phyloP scores from a whole-genome alignment of 1,140 invertebrate genomes.

The Pseudomyrmex cubaensis region DNA sequence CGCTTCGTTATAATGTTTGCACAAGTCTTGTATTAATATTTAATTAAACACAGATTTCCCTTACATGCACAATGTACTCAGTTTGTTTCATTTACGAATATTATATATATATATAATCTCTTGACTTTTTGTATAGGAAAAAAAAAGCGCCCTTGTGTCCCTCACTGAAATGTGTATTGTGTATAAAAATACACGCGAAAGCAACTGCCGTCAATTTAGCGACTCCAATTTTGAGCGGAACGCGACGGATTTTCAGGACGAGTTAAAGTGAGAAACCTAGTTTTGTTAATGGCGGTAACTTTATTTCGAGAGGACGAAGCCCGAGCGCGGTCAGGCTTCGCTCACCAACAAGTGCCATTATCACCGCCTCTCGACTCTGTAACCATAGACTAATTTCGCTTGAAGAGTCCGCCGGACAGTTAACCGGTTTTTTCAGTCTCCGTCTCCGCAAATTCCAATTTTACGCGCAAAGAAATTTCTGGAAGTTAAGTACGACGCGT shows the following conservation, averaged over 20 bases:
- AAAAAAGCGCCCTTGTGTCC: neutral
- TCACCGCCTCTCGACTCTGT: slow-evolving; percentile 54
- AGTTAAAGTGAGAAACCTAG: slow-evolving; percentile 60
- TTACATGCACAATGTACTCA: too few relatives aligned
- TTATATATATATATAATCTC: too few relatives aligned
- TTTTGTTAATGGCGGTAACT: slow-evolving; percentile 59
- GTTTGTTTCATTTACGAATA: too few relatives aligned
- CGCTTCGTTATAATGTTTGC: too few relatives aligned
- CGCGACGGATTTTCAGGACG: slow-evolving; percentile 45
- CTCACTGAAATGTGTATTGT: slow-evolving; percentile 2
- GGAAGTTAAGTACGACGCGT: slow-evolving; percentile 43
- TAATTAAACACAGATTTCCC: too few relatives aligned
- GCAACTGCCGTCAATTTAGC: slow-evolving; percentile 53
- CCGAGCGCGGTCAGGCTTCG: slow-evolving; percentile 26
- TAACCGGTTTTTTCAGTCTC: slow-evolving; percentile 39
- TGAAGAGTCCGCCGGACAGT: slow-evolving; percentile 50
- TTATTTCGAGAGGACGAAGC: slow-evolving; percentile 49
- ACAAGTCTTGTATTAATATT: too few relatives aligned
- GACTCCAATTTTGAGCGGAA: slow-evolving; percentile 38
- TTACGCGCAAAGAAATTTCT: slow-evolving; percentile 58
- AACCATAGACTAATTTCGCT: slow-evolving; percentile 59
- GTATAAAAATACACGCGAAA: slow-evolving; percentile 29
- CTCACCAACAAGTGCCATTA: slow-evolving; percentile 58
- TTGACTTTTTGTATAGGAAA: too few relatives aligned
- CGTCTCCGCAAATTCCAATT: slow-evolving; percentile 54